Evolutionary conservation across 1,140 invertebrate genomes (phyloP).

Genomic region (Drosophila dunni): DNA sequence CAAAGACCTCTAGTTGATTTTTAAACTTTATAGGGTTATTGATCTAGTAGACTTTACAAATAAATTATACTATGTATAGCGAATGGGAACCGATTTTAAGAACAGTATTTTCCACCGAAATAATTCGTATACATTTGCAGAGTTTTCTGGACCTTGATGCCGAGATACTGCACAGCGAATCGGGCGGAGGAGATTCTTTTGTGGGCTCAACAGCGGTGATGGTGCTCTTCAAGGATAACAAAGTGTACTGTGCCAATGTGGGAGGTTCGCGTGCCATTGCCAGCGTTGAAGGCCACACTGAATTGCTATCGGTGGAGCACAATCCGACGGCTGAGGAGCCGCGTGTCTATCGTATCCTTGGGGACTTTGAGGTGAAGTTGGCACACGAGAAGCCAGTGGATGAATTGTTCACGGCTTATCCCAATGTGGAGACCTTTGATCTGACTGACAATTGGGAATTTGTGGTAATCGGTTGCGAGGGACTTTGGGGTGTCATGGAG

Average conservation of each 20-base stretch:
- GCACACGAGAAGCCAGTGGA: background rate
- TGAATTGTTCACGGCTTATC: conserved; percentile 1
- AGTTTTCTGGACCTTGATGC: conserved; percentile 11
- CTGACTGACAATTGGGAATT: conserved; percentile 8
- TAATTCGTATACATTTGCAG: too few species aligned
- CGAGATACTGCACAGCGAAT: background rate
- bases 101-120: too few species aligned
- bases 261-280: conserved; percentile 11
- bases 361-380: background rate
- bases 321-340: background rate
- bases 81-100: too few species aligned
- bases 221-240: background rate
- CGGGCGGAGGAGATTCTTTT: background rate
- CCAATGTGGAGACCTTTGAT: conserved; percentile 1
- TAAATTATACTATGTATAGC: too few species aligned
- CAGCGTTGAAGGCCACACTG: background rate
- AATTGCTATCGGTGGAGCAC: conserved; percentile 1
- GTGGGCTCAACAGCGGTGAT: conserved; percentile 9
- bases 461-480: conserved; percentile 10
- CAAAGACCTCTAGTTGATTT: too few species aligned
- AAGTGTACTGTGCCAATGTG: conserved; percentile 12
- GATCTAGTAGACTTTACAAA: too few species aligned
- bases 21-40: too few species aligned
- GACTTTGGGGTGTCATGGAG: conserved; percentile 8
- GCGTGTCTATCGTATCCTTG: background rate